phyloP scores from a whole-genome alignment of 2,888 invertebrate species.

The Coronaproctus castanopsis region DNA sequence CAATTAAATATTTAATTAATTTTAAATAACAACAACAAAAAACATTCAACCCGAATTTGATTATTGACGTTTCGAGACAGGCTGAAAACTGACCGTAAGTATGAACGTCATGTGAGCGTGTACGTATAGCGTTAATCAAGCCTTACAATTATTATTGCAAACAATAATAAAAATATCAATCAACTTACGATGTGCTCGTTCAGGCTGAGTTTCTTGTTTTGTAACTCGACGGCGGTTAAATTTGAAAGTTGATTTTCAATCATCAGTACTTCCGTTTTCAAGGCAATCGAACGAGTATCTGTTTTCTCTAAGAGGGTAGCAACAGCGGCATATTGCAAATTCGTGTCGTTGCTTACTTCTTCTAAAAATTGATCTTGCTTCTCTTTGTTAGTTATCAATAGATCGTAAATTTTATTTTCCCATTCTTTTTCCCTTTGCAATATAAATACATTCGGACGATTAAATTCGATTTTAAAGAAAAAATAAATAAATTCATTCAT shows the following conservation, averaged over 20 bases:
- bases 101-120: too few species aligned
- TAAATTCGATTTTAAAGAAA: too few species aligned
- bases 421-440: slow-evolving; percentile 2
- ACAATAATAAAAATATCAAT: too few species aligned
- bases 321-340: slow-evolving; percentile 9
- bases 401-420: slow-evolving; percentile 1
- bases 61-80: too few species aligned
- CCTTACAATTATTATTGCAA: too few species aligned
- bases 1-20: too few species aligned
- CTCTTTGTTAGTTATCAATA: neutral
- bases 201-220: slow-evolving; percentile 43
- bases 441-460: too few species aligned
- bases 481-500: too few species aligned
- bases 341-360: slow-evolving; percentile 1
- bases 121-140: too few species aligned
- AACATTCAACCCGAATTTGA: too few species aligned
- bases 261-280: slow-evolving; percentile 8
- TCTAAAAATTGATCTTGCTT: slow-evolving; percentile 1
- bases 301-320: slow-evolving; percentile 22
- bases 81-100: too few species aligned
- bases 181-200: slow-evolving; percentile 42
- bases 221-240: slow-evolving; percentile 49
- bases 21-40: too few species aligned
- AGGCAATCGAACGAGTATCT: slow-evolving; percentile 6
- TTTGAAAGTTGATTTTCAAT: slow-evolving; percentile 49